Conservation (phyloP, 1,140 invertebrate genomes). For the Patella vulgata region DNA sequence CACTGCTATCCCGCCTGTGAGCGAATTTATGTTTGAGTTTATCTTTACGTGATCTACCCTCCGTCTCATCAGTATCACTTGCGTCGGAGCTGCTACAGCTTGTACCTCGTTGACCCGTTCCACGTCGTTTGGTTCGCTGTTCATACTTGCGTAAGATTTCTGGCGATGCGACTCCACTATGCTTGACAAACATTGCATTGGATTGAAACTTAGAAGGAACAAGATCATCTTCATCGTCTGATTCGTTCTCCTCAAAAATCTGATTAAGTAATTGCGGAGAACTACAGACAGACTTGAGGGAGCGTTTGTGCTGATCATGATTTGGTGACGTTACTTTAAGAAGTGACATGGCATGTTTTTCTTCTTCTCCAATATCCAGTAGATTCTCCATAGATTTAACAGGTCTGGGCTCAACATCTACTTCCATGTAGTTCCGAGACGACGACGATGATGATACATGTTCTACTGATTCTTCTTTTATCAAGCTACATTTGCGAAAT, state of each 20-base stretch:
- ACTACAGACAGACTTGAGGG: conserved; percentile 69
- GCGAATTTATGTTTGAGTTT: conserved; percentile 72
- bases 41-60: conserved; percentile 81
- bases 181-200: conserved; percentile 6
- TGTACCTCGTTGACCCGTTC: conserved; percentile 81
- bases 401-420: conserved; percentile 36
- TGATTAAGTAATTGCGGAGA: conserved; percentile 78
- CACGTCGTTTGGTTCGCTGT: conserved; percentile 72
- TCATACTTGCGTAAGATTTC: conserved; percentile 70
- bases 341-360: conserved; percentile 50
- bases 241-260: conserved; percentile 77
- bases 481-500: conserved; percentile 54
- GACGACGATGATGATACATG: conserved; percentile 46
- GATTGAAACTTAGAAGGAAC: conserved; percentile 48
- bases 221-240: conserved; percentile 59
- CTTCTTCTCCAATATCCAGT: conserved; percentile 34
- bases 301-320: conserved; percentile 49
- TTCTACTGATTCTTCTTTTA: conserved; percentile 57
- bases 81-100: conserved; percentile 90
- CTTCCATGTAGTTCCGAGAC: conserved; percentile 45
- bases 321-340: conserved; percentile 26
- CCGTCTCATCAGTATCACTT: conserved; percentile 86
- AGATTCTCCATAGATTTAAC: conserved; percentile 57
- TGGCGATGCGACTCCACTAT: conserved; percentile 57
- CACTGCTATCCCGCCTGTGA: conserved; percentile 62